Evolutionary conservation across 2,113 vertebrate genomes (phyloP), one percentile per base, ranked within the genome.

Genomic region (Cisticola juncidis): DNA sequence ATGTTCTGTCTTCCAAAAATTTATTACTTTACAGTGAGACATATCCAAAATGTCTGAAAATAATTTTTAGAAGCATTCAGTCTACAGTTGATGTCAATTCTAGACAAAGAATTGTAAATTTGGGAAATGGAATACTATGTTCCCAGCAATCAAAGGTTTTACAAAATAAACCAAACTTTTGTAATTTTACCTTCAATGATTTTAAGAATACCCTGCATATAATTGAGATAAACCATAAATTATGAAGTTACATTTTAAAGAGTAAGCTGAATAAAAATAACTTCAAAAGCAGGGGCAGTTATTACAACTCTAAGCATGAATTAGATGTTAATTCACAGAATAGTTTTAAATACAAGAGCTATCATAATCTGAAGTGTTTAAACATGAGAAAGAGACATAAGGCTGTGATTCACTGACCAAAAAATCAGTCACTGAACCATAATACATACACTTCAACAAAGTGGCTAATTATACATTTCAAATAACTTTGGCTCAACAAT

Each of bases 391-490:
- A 81, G 83, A 89, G 71, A 76, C 74, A 93, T 56, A 88, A 94
- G 65, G 65, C 68, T 91, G 64, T 92, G 74, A 93, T 86, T 96
- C 93, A 90, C 35, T 93, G 90, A 95, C 90, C 92, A 82, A 86
- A 97, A 94, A 86, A 92, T 92, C 64, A 93, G 40, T 73, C 93
- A 94, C 15, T 81, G 81, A 96, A 92, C 60, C 48, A 14, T 47
- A 92, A 85, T 25, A 74, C 5, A 50, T 24, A 78, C 33, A 90
- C 74, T 94, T 91, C 74, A 95, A 81, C 40, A 3, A 90, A 95
- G 68, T 72, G 77, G 81, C 53, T 95, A 86, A 97, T 95, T 94
- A 92, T 23, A 29, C 64, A 87, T 90, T 96, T 94, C 5, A 1
- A 33, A 69, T 76, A 51, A 90, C 26, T 82, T 61, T 83, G 74